Percentiles rank a stretch among this genome's conserved stretches.
Conservation (phyloP, 2,888 invertebrate genomes). For the Dione juno region DNA sequence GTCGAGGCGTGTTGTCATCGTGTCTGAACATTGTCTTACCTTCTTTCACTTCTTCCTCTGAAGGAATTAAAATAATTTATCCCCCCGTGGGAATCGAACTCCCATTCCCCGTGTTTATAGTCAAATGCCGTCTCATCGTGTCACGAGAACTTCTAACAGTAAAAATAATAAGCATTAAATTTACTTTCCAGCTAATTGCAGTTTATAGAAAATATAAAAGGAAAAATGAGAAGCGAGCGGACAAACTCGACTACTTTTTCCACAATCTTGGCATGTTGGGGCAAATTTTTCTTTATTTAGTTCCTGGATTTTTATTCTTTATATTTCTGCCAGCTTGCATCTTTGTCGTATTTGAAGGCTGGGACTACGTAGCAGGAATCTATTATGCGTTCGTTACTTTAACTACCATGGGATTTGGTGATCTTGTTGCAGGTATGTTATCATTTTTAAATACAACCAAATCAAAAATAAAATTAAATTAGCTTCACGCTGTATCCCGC, state of each 20-base stretch:
- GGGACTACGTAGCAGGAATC: slow-evolving; percentile 92
- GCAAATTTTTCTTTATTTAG: slow-evolving; percentile 91
- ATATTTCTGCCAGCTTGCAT: slow-evolving; percentile 93
- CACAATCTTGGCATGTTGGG: slow-evolving; percentile 88
- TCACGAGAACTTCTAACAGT: not conserved
- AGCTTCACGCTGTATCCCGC: no score
- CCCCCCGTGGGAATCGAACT: no score
- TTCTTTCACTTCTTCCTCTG: no score
- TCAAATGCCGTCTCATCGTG: no score
- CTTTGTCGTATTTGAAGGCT: slow-evolving; percentile 92
- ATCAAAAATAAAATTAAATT: no score
- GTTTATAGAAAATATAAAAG: slow-evolving; percentile 92
- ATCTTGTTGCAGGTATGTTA: slow-evolving; percentile 90
- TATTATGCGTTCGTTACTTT: slow-evolving; percentile 95
- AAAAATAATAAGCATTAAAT: not conserved
- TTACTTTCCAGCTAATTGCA: slow-evolving; percentile 86
- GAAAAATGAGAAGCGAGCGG: slow-evolving; percentile 83
- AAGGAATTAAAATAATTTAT: no score
- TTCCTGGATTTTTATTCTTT: slow-evolving; percentile 94
- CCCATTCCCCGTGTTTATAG: no score
- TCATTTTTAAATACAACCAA: not conserved
- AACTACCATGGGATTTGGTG: slow-evolving; percentile 96
- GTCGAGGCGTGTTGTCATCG: no score
- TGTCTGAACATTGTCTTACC: no score
- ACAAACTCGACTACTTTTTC: slow-evolving; percentile 85